phyloP scores from a whole-genome alignment of 2,797 vertebrate genomes.

The Malurus leucopterus region DNA sequence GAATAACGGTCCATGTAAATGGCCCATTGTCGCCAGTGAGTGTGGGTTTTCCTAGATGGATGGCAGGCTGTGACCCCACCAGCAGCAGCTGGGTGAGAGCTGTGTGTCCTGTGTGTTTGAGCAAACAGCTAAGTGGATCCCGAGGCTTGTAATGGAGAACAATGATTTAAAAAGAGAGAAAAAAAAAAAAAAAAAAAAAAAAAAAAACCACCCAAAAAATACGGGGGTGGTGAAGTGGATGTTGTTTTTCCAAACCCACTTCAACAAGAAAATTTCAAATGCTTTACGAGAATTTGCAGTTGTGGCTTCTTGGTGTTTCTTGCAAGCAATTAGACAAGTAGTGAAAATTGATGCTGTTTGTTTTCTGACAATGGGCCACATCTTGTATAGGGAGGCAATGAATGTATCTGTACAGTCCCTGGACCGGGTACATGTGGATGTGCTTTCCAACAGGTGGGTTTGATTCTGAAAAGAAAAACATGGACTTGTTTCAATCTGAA shows the following conservation, averaged over 20 bases:
- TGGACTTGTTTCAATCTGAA: conserved; percentile 18
- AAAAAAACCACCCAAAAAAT: neutral
- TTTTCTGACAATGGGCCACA: neutral
- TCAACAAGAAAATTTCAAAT: neutral
- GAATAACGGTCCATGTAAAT: neutral
- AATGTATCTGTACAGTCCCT: fast-evolving
- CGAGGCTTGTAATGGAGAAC: neutral
- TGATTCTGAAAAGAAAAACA: conserved; percentile 30
- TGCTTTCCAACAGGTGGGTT: conserved; percentile 56
- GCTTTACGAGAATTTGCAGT: neutral
- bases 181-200: no score
- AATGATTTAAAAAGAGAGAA: neutral
- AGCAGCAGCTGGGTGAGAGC: neutral
- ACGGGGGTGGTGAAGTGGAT: neutral
- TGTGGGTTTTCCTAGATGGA: neutral
- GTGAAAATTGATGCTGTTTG: neutral
- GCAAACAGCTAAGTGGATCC: neutral
- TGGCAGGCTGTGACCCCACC: neutral
- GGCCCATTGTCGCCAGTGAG: neutral
- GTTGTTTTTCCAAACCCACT: neutral
- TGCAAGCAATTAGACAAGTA: neutral
- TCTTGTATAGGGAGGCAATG: neutral
- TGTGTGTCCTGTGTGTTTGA: neutral
- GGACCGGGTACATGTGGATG: neutral
- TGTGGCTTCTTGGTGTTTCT: neutral